Evolutionary conservation across 2,113 vertebrate genomes (phyloP).

Genomic region (Gymnogyps californianus): DNA sequence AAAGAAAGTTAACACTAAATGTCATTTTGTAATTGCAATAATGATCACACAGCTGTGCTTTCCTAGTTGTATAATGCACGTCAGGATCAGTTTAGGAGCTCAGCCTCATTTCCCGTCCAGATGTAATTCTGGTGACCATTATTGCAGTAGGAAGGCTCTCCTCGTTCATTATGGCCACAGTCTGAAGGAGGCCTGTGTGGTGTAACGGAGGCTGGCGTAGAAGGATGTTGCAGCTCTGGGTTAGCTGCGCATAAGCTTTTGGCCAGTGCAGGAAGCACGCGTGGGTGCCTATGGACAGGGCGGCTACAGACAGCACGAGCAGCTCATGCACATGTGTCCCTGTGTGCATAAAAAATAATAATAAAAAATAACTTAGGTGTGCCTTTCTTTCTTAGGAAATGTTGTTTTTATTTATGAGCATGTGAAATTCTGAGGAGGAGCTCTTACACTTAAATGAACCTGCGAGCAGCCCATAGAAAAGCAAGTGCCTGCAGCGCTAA

Average conservation of each 20-base stretch:
- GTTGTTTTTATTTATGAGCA: constrained; percentile 71
- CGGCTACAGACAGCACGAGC: neutral
- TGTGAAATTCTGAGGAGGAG: constrained; percentile 70
- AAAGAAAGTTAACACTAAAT: constrained; percentile 69
- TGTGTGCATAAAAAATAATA: neutral
- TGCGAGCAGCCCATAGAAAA: constrained; percentile 72
- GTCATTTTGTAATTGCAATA: constrained; percentile 72
- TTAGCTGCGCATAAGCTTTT: neutral
- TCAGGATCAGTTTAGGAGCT: constrained; percentile 66
- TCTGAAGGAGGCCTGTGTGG: neutral
- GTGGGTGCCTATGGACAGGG: neutral
- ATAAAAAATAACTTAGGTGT: neutral
- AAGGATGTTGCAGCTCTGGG: neutral
- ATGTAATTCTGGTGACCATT: constrained; percentile 43
- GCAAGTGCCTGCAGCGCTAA: constrained; percentile 75
- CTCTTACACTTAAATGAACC: constrained; percentile 78
- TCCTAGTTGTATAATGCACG: constrained; percentile 49
- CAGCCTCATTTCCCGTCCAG: constrained; percentile 66
- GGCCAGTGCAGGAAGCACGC: neutral
- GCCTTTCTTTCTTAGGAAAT: constrained; percentile 55
- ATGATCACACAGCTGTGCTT: constrained; percentile 72
- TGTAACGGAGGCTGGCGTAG: rapidly evolving
- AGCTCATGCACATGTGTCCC: neutral
- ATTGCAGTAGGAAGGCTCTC: constrained; percentile 28
- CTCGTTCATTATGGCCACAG: neutral